Evolutionary conservation across 1,140 invertebrate species (phyloP).

Genomic region (Augochlora pura): DNA sequence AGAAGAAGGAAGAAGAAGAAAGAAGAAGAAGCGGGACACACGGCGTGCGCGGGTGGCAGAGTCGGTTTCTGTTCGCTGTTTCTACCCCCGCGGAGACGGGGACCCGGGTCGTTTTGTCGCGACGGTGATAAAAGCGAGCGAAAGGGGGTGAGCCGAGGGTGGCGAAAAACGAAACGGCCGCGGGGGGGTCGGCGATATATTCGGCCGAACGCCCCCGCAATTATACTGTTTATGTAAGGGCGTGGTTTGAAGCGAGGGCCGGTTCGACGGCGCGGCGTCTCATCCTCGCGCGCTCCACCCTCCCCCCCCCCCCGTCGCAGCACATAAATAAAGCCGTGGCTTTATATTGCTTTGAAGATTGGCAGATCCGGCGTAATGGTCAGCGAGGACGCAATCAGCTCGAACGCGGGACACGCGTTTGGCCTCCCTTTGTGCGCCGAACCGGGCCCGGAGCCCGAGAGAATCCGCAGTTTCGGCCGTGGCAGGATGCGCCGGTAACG

Average conservation of each 20-base stretch:
- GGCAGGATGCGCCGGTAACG: conserved; percentile 48
- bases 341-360: conserved; percentile 68
- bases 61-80: background rate
- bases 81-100: too few species aligned
- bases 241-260: conserved; percentile 67
- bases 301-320: too few species aligned
- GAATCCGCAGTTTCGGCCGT: conserved; percentile 24
- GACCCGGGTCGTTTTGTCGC: conserved; percentile 67
- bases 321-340: conserved; percentile 66
- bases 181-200: conserved; percentile 20
- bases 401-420: background rate
- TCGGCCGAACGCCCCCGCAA: conserved; percentile 73
- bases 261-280: conserved; percentile 53
- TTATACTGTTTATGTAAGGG: conserved; percentile 78
- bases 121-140: conserved; percentile 70
- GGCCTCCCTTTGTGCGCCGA: conserved; percentile 4
- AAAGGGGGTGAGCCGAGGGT: conserved; percentile 53
- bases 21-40: background rate
- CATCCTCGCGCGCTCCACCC: too few species aligned
- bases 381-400: conserved; percentile 50
- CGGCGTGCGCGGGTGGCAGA: background rate
- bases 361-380: conserved; percentile 56
- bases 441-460: background rate
- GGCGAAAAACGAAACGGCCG: conserved; percentile 1
- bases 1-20: background rate